Evolutionary conservation across 2,797 vertebrate species (phyloP), one percentile per base, ranked within the genome.

Genomic region (Amblyraja radiata): DNA sequence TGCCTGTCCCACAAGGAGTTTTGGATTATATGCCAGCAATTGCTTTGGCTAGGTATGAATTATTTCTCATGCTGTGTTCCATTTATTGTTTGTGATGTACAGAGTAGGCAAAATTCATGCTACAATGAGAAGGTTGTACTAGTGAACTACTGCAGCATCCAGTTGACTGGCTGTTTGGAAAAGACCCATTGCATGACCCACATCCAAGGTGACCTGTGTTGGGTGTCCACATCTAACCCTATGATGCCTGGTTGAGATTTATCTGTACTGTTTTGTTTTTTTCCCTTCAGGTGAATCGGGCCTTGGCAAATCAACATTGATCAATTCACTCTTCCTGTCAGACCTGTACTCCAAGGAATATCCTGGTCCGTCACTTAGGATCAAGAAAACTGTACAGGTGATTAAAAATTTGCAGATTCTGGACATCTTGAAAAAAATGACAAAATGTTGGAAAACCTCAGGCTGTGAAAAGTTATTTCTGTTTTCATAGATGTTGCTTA

Each of bases 331-430:
- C 93, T 97, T 97, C 95, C 95, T 97, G 93, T 97, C 97, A 5
- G 97, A 97, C 94, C 94, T 97, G 58, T 97, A 97, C 95, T 97
- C 97, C 88, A 97, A 97, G 95, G 97, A 97, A 78, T 97, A 97
- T 94, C 97, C 97, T 0, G 97, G 97, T 0, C 97, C 97, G 0
- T 97, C 97, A 32, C 96, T 96, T 94, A 96, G 97, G 94, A 97
- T 97, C 94, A 97, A 97, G 95, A 97, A 97, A 94, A 97, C 97
- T 1, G 97, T 97, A 61, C 97, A 97, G 96, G 97, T 97, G 79
- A 93, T 65, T 80, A 13, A 23, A 2, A 46, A 10, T 0, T 9
- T 71, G 14, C 13, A 71, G 65, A 71, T 71, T 13, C 13, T 71
- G 68, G 13, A 18, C 16, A 71, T 71, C 5, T 71, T 13, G 71